These are phyloP conservation scores for Drosophila subpulchrella DNA, from an alignment of 1,140 invertebrate genomes.

Conservation along the genomic window DNA sequence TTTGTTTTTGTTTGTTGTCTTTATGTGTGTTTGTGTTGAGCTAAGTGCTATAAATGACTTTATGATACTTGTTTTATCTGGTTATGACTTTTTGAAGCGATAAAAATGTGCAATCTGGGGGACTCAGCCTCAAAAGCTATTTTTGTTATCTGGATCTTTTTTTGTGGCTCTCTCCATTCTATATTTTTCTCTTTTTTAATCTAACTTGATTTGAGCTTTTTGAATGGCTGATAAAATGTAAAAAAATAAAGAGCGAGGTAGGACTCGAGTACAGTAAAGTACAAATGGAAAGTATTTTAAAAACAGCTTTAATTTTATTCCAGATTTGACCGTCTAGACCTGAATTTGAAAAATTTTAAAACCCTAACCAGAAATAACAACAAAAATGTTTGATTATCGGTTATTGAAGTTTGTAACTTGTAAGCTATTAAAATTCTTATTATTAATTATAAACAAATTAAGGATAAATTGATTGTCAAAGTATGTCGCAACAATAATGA, in stretches of 20 bases:
- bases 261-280: background rate
- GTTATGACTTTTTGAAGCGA: constrained; percentile 1
- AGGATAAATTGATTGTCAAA: background rate
- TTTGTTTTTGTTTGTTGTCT: constrained; percentile 19
- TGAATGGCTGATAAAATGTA: background rate
- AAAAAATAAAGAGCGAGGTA: background rate
- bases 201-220: constrained; percentile 1
- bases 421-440: too few relatives aligned
- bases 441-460: background rate
- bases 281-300: background rate
- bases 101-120: constrained; percentile 1
- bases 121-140: background rate
- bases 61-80: constrained; percentile 26
- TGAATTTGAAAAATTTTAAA: background rate
- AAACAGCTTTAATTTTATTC: too few relatives aligned
- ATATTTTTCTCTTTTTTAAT: background rate
- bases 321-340: too few relatives aligned
- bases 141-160: constrained; percentile 23
- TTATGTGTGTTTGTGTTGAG: background rate
- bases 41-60: constrained; percentile 21
- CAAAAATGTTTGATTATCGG: too few relatives aligned
- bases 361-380: background rate
- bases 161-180: background rate
- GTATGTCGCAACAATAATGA: background rate
- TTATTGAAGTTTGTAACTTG: too few relatives aligned